These are phyloP conservation scores for Agrotis ipsilon DNA, from an alignment of 2,888 invertebrate species.

Conservation along the genomic window DNA sequence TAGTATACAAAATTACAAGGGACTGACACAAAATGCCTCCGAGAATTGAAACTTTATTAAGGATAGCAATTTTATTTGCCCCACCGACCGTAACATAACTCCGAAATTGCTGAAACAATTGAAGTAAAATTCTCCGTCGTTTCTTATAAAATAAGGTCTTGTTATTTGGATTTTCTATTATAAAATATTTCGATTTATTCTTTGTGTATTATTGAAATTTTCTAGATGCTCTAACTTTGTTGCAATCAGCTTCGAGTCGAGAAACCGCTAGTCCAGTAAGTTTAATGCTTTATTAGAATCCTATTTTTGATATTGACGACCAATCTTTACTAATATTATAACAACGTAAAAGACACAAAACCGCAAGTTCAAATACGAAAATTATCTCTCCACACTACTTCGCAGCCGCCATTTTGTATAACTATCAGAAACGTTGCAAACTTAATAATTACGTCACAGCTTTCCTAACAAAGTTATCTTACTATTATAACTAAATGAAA, in stretches of 20 bases:
- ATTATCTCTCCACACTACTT: too few species aligned
- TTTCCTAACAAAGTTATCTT: slow-evolving; percentile 55
- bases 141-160: slow-evolving; percentile 28
- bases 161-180: neutral
- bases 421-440: slow-evolving; percentile 22
- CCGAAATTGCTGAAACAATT: slow-evolving; percentile 47
- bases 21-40: slow-evolving; percentile 45
- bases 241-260: neutral
- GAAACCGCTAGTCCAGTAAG: too few species aligned
- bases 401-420: slow-evolving; percentile 19
- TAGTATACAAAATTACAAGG: slow-evolving; percentile 53
- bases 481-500: slow-evolving; percentile 68
- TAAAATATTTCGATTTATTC: neutral
- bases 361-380: too few species aligned
- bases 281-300: neutral
- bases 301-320: neutral
- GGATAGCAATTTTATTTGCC: slow-evolving; percentile 51
- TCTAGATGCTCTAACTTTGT: neutral
- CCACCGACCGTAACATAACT: slow-evolving; percentile 48
- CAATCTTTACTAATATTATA: too few species aligned
- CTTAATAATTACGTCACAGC: slow-evolving; percentile 48
- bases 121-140: slow-evolving; percentile 34
- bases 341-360: too few species aligned
- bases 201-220: neutral
- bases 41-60: slow-evolving; percentile 57